A percentile compares a stretch with the other conserved stretches of the same genome.
These are phyloP conservation scores for Erpornis zantholeuca DNA, from an alignment of 2,113 vertebrate genomes.

Conservation along the genomic window DNA sequence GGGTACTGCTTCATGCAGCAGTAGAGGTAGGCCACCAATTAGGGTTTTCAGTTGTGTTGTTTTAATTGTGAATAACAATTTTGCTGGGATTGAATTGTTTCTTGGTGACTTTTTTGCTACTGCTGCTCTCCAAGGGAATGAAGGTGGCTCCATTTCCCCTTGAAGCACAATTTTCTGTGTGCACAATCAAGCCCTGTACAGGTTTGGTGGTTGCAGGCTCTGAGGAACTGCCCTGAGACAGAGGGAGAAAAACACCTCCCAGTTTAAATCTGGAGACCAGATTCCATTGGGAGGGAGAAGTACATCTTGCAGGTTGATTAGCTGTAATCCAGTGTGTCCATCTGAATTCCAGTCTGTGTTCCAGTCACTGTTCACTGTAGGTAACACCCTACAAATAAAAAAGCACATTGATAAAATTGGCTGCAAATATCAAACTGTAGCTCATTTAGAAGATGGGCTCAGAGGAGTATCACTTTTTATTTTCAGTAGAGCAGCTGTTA, in stretches of 20 bases:
- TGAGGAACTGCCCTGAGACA: not conserved
- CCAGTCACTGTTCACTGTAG: not conserved
- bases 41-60: not conserved
- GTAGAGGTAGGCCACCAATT: not conserved
- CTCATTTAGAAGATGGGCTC: not conserved
- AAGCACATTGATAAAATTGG: rapidly evolving
- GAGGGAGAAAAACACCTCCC: not conserved
- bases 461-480: not conserved
- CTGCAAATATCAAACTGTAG: not conserved
- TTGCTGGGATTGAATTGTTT: not conserved
- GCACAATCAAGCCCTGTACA: not conserved
- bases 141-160: not conserved
- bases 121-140: not conserved
- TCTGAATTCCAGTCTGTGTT: not conserved
- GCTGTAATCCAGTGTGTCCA: too few relatives aligned
- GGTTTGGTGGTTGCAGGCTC: not conserved
- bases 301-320: not conserved
- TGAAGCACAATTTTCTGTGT: not conserved
- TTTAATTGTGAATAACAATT: not conserved
- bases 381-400: not conserved
- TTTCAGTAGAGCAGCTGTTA: not conserved
- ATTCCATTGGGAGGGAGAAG: not conserved
- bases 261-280: not conserved
- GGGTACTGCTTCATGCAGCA: not conserved
- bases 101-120: not conserved